These are phyloP conservation scores for Sminthurinus aureus DNA, from an alignment of 2,888 invertebrate species.

Conservation along the genomic window DNA sequence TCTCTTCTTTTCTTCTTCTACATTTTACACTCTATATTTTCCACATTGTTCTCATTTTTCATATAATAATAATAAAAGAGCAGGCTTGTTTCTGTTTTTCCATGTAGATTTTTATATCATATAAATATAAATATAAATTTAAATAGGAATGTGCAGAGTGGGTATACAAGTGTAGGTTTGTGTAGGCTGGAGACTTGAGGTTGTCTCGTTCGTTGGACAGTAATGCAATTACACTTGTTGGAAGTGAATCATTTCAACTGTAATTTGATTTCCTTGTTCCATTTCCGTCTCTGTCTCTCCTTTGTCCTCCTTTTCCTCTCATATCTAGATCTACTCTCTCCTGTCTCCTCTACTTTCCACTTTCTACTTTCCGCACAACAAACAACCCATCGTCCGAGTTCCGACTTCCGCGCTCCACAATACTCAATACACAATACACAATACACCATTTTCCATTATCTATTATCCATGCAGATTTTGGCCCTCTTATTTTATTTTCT, in stretches of 20 bases:
- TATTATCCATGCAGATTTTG: constrained; percentile 19
- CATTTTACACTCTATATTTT: too few species aligned
- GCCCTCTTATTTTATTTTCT: constrained; percentile 1
- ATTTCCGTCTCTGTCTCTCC: neutral
- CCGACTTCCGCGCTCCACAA: neutral
- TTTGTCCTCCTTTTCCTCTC: neutral
- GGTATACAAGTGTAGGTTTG: neutral
- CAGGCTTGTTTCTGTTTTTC: neutral
- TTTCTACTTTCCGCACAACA: constrained; percentile 3
- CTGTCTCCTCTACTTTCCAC: neutral
- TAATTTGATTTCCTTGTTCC: constrained; percentile 34
- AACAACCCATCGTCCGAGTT: neutral
- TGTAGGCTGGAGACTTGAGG: neutral
- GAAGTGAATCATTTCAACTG: constrained; percentile 32
- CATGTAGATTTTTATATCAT: constrained; percentile 4
- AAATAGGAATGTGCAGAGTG: neutral
- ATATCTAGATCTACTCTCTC: neutral
- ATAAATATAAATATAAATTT: neutral
- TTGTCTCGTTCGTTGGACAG: constrained; percentile 21
- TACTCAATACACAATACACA: too few species aligned
- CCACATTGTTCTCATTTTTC: neutral
- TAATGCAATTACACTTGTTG: constrained; percentile 40
- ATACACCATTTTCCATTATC: too few species aligned
- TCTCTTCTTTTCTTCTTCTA: too few species aligned
- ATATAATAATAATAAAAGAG: neutral